Conservation (phyloP, 2,888 invertebrate species). For the Oegoconia quadripuncta region DNA sequence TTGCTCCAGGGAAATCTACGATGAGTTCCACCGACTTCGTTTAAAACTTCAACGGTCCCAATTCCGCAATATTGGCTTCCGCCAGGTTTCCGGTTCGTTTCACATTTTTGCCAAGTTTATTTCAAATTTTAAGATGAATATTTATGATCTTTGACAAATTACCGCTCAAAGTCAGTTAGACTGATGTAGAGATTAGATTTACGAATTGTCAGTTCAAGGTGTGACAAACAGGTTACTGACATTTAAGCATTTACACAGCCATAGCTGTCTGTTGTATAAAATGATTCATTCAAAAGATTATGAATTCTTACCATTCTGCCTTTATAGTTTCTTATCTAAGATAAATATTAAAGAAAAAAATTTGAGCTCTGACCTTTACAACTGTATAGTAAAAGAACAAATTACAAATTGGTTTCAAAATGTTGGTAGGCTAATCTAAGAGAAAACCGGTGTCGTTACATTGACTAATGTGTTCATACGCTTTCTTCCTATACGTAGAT, state of each 20-base stretch:
- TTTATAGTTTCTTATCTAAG: conserved; percentile 25
- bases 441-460: conserved; percentile 47
- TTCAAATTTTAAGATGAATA: conserved; percentile 12
- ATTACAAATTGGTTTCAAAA: conserved; percentile 45
- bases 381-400: conserved; percentile 38
- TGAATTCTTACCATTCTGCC: conserved; percentile 1
- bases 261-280: background rate
- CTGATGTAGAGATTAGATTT: conserved; percentile 12
- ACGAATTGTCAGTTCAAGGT: conserved; percentile 7
- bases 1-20: conserved; percentile 62
- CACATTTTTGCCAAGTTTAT: conserved; percentile 9
- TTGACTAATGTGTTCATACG: conserved; percentile 64
- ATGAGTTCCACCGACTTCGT: conserved; percentile 40
- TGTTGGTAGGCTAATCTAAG: conserved; percentile 49
- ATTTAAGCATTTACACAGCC: conserved; percentile 6
- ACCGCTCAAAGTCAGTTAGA: background rate
- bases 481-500: conserved; percentile 40
- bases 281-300: conserved; percentile 13
- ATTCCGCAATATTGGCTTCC: conserved; percentile 35
- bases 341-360: conserved; percentile 41
- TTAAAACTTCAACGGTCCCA: conserved; percentile 42
- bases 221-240: conserved; percentile 18
- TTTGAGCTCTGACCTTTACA: conserved; percentile 54
- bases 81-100: conserved; percentile 7
- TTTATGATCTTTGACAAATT: conserved; percentile 8